These are phyloP conservation scores for Distichodus sexfasciatus DNA, from an alignment of 2,797 vertebrate genomes.

Conservation along the genomic window DNA sequence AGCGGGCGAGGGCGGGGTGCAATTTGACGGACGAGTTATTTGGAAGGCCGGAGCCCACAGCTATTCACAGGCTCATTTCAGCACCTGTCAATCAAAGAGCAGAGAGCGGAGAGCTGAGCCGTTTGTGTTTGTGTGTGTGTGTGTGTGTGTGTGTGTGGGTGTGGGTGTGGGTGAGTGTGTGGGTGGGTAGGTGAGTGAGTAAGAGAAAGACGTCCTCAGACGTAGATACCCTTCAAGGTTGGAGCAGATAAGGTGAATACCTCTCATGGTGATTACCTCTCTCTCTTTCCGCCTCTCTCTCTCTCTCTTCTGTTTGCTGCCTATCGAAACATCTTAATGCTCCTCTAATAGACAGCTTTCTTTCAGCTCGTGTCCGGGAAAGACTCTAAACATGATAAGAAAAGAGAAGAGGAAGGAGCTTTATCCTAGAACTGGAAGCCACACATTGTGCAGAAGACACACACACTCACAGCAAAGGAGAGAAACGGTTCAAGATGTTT, in stretches of 20 bases:
- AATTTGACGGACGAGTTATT: constrained; percentile 97
- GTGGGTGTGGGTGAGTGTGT: constrained; percentile 44
- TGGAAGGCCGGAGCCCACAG: constrained; percentile 82
- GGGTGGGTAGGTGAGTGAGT: constrained; percentile 1
- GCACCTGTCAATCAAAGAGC: constrained; percentile 85
- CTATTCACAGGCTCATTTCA: constrained; percentile 90
- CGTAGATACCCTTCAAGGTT: constrained; percentile 72
- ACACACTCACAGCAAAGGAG: constrained; percentile 39
- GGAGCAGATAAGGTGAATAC: constrained; percentile 70
- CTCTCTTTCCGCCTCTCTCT: constrained; percentile 47
- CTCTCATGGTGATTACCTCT: constrained; percentile 71
- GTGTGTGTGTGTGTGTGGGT: constrained; percentile 24
- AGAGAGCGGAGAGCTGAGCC: constrained; percentile 21
- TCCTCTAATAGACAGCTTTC: constrained; percentile 56
- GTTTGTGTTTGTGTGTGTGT: constrained; percentile 45
- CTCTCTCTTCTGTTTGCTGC: constrained; percentile 28
- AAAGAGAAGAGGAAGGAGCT: constrained; percentile 57
- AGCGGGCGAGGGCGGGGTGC: constrained; percentile 82
- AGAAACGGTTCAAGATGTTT: no score
- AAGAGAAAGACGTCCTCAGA: constrained; percentile 37
- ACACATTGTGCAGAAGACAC: constrained; percentile 64
- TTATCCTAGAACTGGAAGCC: constrained; percentile 51
- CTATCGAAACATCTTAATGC: constrained; percentile 57
- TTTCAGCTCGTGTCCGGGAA: constrained; percentile 51
- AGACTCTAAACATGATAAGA: constrained; percentile 77